Evolutionary conservation across 2,888 invertebrate species (phyloP).

Genomic region (Microplitis manilae): DNA sequence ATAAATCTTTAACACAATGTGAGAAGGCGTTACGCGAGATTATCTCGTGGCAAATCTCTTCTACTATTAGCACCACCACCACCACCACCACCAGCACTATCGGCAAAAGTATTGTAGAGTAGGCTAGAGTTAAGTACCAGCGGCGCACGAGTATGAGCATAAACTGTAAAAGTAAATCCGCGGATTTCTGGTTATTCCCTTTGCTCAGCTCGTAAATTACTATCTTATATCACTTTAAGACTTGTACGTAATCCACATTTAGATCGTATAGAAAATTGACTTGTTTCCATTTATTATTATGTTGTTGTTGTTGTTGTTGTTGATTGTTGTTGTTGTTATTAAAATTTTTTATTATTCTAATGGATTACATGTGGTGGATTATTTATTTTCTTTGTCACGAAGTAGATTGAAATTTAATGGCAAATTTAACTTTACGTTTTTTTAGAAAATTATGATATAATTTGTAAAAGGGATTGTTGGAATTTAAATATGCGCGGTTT

Average conservation of each 20-base stretch:
- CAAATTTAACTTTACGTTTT: neutral
- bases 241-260: neutral
- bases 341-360: neutral
- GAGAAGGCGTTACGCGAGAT: conserved; percentile 53
- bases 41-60: conserved; percentile 49
- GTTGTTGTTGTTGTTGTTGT: neutral
- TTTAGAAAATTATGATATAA: neutral
- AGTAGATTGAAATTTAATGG: neutral
- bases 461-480: too few relatives aligned
- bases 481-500: too few relatives aligned
- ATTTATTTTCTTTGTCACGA: neutral
- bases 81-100: neutral
- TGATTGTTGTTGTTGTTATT: neutral
- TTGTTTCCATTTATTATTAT: neutral
- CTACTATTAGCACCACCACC: conserved; percentile 46
- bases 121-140: neutral
- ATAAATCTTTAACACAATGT: conserved; percentile 56
- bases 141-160: neutral
- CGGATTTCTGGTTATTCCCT: neutral
- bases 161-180: neutral
- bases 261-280: conserved; percentile 4
- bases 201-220: conserved; percentile 9
- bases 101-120: neutral
- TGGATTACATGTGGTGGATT: neutral
- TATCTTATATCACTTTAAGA: conserved; percentile 7